Base-by-base conservation (phyloP, 2,797 vertebrate genomes). In the Syndactyla subalaris region DNA sequence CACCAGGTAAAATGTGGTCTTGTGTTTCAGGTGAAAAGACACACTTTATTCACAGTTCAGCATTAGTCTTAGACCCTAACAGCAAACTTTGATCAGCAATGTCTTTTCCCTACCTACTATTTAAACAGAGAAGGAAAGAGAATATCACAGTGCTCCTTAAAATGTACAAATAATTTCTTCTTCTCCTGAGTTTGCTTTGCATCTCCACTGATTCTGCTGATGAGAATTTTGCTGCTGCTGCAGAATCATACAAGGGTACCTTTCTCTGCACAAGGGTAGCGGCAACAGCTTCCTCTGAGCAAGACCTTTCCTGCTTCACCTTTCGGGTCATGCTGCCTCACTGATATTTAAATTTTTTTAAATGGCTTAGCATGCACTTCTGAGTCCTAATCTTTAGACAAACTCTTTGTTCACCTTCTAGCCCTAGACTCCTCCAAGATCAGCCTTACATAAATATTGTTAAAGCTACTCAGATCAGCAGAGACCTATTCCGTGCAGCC, bases 281-380 rank as follows among this genome's bases (percentile, higher is more conserved):
- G 11, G 66, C 80, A 95, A 74, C 52, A 48, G 72, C 58, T 91
- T 92, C 79, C 70, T 95, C 91, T 1, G 22, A 89, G 83, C 23
- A 15, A 95, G 95, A 97, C 96, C 97, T 97, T 97, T 97, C 76
- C 71, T 7, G 39, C 87, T 96, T 94, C 95, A 97, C 96, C 95
- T 97, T 90, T 89, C 4, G 3, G 95, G 95, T 94, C 95, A 89
- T 67, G 78, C 94, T 92, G 54, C 73, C 83, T 96, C 88, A 94
- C 80, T 95, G 94, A 94, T 96, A 97, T 96, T 97, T 96, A 97
- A 97, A 95, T 88, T 90, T 78, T 91, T 92, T 77, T 38, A 97
- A 97, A 95, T 89, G 71, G 86, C 93, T 95, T 96, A 96, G 94
- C 74, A 94, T 94, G 93, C 97, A 97, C 48, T 95, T 96, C 76